phyloP scores from a whole-genome alignment of 2,113 vertebrate species.

The Hirundichthys speculiger region DNA sequence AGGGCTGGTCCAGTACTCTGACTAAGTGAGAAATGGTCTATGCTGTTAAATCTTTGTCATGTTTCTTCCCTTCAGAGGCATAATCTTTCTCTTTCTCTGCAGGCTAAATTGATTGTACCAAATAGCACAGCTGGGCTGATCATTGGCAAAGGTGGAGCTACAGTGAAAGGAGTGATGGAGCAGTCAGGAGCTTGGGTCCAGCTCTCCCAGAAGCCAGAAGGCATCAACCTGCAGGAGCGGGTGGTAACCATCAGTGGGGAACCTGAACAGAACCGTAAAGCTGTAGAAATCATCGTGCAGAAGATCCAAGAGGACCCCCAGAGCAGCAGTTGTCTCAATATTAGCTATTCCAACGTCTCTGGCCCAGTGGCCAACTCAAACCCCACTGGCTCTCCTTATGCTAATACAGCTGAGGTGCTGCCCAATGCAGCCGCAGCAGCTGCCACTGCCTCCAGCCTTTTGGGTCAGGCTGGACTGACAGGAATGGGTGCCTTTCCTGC shows the following conservation, averaged over 20 bases:
- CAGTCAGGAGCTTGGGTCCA: conserved; percentile 95
- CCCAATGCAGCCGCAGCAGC: conserved; percentile 86
- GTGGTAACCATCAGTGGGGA: conserved; percentile 95
- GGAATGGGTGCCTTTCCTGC: conserved; percentile 89
- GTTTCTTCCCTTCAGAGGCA: conserved; percentile 48
- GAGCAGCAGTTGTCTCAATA: conserved; percentile 95
- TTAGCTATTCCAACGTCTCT: conserved; percentile 93
- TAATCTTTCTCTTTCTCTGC: conserved; percentile 60
- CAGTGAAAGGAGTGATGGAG: conserved; percentile 94
- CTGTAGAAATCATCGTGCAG: conserved; percentile 93
- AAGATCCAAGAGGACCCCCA: conserved; percentile 96
- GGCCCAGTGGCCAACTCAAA: conserved; percentile 96
- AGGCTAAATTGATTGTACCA: conserved; percentile 94
- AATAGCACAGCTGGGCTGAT: conserved; percentile 95
- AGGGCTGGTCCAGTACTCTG: conserved; percentile 63
- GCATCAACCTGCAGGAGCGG: conserved; percentile 93
- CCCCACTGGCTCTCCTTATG: conserved; percentile 93
- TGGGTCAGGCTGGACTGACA: conserved; percentile 88
- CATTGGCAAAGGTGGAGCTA: conserved; percentile 93
- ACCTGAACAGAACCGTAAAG: conserved; percentile 91
- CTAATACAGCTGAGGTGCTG: conserved; percentile 89
- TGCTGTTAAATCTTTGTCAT: conserved; percentile 31
- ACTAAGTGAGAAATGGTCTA: conserved; percentile 65
- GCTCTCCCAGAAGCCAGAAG: conserved; percentile 94
- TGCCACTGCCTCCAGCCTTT: conserved; percentile 87